Percentiles rank a stretch among this genome's conserved stretches.
These are phyloP conservation scores for Myripristis murdjan DNA, from an alignment of 2,797 vertebrate species.

Conservation along the genomic window DNA sequence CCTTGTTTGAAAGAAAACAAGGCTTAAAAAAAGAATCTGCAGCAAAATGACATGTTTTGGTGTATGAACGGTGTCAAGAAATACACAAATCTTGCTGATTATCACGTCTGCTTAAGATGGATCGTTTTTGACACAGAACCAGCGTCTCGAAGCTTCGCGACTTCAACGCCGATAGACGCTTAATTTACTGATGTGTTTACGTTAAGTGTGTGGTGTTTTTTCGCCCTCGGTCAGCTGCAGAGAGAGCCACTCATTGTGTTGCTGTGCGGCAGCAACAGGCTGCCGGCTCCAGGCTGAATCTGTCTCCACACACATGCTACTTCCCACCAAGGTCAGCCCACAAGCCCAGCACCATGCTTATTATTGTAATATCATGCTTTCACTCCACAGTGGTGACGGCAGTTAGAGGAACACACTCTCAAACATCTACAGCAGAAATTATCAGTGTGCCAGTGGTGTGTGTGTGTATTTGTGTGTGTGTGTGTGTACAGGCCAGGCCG, in stretches of 20 bases:
- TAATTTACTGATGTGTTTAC: conserved; percentile 12
- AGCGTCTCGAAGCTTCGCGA: background rate
- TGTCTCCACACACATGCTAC: conserved; percentile 57
- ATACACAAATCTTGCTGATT: too few species aligned
- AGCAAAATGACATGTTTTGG: too few species aligned
- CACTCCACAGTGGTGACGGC: conserved; percentile 67
- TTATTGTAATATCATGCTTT: conserved; percentile 67
- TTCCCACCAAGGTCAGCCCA: conserved; percentile 47
- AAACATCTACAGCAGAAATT: conserved; percentile 23
- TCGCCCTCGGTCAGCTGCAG: conserved; percentile 9
- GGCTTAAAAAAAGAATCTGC: too few species aligned
- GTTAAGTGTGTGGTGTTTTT: conserved; percentile 6
- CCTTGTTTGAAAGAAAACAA: too few species aligned
- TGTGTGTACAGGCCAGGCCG: conserved; percentile 1
- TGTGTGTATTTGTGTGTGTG: conserved; percentile 19
- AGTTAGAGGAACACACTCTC: conserved; percentile 55
- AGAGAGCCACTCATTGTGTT: conserved; percentile 47
- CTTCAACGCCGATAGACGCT: conserved; percentile 35
- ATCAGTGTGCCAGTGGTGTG: conserved; percentile 38
- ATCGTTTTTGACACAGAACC: too few species aligned
- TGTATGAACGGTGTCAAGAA: too few species aligned
- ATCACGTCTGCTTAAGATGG: too few species aligned
- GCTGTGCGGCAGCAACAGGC: conserved; percentile 1
- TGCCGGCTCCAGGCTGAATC: conserved; percentile 50
- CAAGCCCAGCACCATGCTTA: conserved; percentile 41